These are phyloP conservation scores for Altica lythri DNA, from an alignment of 2,888 invertebrate genomes.

Conservation along the genomic window DNA sequence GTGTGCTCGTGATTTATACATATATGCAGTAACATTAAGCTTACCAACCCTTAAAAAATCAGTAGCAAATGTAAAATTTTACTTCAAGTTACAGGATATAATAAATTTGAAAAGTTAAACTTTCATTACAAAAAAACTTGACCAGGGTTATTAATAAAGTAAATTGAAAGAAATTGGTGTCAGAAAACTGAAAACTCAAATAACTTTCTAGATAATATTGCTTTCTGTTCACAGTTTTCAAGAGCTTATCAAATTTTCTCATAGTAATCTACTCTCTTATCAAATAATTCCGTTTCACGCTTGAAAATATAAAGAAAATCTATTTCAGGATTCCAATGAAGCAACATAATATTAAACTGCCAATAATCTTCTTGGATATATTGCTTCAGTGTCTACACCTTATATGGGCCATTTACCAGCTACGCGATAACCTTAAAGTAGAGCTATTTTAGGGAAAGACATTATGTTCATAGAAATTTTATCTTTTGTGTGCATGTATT, in stretches of 20 bases:
- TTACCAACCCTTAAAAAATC: no score
- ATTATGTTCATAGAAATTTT: conserved; percentile 32
- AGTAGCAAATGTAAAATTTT: no score
- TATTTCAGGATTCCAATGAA: conserved; percentile 21
- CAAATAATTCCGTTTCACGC: conserved; percentile 22
- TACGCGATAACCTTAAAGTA: conserved; percentile 37
- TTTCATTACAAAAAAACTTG: no score
- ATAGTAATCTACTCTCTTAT: conserved; percentile 21
- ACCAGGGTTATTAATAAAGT: no score
- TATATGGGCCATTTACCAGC: conserved; percentile 40
- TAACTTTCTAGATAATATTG: no score
- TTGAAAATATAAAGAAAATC: conserved; percentile 19
- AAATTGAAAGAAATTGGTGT: no score
- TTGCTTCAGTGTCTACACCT: conserved; percentile 40
- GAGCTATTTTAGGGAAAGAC: conserved; percentile 35
- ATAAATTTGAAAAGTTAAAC: no score
- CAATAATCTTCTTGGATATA: conserved; percentile 26
- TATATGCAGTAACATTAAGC: no score
- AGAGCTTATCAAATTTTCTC: conserved; percentile 19
- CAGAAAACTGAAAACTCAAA: no score
- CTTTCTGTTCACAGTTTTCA: conserved; percentile 8
- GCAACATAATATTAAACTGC: conserved; percentile 26
- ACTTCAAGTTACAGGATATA: no score
- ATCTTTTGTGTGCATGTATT: conserved; percentile 27
- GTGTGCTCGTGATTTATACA: no score